phyloP scores from a whole-genome alignment of 2,797 vertebrate species.

The Phoebastria nigripes region DNA sequence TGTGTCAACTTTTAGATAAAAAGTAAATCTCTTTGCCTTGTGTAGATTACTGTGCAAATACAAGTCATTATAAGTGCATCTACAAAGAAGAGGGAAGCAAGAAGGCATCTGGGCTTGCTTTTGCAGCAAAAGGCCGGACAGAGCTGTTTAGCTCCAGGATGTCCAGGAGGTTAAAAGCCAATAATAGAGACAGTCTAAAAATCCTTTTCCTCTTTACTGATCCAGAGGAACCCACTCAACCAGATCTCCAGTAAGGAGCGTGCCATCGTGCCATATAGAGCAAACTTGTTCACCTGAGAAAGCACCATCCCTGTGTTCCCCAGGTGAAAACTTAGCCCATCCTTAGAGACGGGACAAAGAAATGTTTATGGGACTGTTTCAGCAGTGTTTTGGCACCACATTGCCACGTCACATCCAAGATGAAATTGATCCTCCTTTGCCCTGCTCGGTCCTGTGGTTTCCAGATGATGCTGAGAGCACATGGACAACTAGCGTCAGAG shows the following conservation, averaged over 20 bases:
- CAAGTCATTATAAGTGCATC: background rate
- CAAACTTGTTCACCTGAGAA: background rate
- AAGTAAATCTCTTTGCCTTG: background rate
- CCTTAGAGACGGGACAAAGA: background rate
- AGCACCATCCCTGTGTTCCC: background rate
- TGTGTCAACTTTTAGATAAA: background rate
- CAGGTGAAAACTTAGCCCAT: background rate
- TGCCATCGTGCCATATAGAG: background rate
- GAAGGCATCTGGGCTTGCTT: background rate
- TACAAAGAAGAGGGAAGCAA: background rate
- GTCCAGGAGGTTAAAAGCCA: background rate
- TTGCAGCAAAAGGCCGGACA: background rate
- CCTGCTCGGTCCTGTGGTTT: accelerated
- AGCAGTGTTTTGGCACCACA: background rate
- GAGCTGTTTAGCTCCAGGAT: background rate
- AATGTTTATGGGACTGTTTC: background rate
- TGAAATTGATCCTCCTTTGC: background rate
- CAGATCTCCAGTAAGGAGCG: no score
- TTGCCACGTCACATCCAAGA: background rate
- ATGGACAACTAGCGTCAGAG: background rate
- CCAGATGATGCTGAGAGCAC: background rate
- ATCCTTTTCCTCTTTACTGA: background rate
- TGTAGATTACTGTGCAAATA: background rate
- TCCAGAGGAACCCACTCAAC: background rate
- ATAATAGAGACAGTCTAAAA: background rate